phyloP scores from a whole-genome alignment of 2,797 vertebrate species.

The Acanthurus leucopareius region DNA sequence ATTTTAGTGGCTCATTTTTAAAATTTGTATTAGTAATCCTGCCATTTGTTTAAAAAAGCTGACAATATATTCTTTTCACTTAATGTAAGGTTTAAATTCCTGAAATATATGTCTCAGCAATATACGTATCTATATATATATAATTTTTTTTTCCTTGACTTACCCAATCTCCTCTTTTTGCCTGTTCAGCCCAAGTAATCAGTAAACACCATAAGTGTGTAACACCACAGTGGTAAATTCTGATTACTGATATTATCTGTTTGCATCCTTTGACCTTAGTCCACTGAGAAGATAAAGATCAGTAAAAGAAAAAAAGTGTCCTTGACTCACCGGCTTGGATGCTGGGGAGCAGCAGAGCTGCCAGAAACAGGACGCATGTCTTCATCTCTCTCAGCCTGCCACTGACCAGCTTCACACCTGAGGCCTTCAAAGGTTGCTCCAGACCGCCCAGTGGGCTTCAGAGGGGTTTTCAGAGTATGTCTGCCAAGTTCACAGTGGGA shows the following conservation, averaged over 20 bases:
- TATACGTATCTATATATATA: too few species aligned
- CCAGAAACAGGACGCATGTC: constrained; percentile 60
- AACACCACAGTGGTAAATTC: background rate
- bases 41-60: background rate
- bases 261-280: background rate
- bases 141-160: too few species aligned
- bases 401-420: constrained; percentile 27
- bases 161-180: background rate
- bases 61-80: background rate
- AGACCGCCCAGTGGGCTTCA: constrained; percentile 34
- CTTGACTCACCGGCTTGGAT: constrained; percentile 73
- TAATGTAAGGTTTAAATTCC: background rate
- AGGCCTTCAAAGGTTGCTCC: constrained; percentile 35
- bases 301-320: background rate
- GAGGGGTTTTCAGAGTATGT: constrained; percentile 17
- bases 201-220: background rate
- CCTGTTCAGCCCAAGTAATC: background rate
- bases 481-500: constrained; percentile 41
- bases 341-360: constrained; percentile 69
- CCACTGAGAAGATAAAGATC: background rate
- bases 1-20: background rate
- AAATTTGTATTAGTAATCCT: too few species aligned
- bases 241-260: background rate
- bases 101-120: background rate
- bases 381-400: constrained; percentile 73